Base-by-base conservation (phyloP, 2,888 invertebrate species). In the Rotaria socialis region DNA sequence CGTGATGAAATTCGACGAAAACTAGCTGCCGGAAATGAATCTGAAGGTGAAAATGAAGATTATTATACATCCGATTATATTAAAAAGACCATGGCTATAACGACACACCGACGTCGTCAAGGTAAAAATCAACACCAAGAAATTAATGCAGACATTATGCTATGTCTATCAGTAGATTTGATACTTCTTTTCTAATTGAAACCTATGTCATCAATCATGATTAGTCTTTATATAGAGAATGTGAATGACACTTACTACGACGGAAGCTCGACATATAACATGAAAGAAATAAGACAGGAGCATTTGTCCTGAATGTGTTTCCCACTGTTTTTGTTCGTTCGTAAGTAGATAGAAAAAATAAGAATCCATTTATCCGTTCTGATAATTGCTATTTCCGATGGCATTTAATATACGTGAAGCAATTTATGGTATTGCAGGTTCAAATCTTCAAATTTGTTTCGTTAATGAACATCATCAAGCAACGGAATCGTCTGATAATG, bases 381-480 rank as follows among this genome's bases (percentile, higher is more conserved):
- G 96, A 89, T 95, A 96, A 91, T 94, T 96, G 88, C 93, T 96
- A 89, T 93, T 96, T 24, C 91, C 91, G 87, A 90, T 90, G 84
- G 60, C 41, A 6, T 43, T n/a, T 24, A 85, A 74, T 52, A 85
- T 43, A 67, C 35, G 35, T 67, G 67, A 67, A 14, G 14, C 35
- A 1, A 67, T 35, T 67, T 67, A 67, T 41, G 24, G 2, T 80
- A 6, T 86, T 27, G 24, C 52, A 50, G 91, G 95, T 89, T 96
- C 95, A 94, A 96, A 96, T 92, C 94, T 96, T 85, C 96, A 96
- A 93, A 96, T 96, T 90, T 96, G 96, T 93, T 96, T 96, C 92
- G 95, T 96, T 95, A 96, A 96, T 91, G 96, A 96, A 84, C 88
- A 85, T 27, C 85, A 85, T 41, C 85, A 75, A 43, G 43, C 55